Conservation (phyloP, 2,888 invertebrate genomes). For the Villa cingulata region DNA sequence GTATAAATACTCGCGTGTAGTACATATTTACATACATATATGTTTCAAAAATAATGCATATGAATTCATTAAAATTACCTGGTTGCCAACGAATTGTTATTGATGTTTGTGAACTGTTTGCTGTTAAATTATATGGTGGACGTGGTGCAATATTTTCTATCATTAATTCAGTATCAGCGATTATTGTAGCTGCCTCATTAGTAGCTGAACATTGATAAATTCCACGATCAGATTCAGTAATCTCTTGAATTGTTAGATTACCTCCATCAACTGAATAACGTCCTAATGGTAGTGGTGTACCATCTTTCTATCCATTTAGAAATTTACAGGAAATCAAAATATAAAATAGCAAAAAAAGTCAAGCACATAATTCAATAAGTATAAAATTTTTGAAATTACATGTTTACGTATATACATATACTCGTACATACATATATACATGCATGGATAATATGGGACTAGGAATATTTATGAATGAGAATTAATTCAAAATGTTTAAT, state of each 20-base stretch:
- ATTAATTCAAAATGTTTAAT: no score
- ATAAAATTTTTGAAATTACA: background rate
- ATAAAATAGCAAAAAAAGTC: no score
- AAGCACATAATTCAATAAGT: background rate
- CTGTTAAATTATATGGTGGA: slow-evolving; percentile 76
- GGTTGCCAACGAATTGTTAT: slow-evolving; percentile 75
- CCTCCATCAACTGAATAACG: slow-evolving; percentile 55
- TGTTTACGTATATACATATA: background rate
- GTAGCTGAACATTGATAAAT: slow-evolving; percentile 69
- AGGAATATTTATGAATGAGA: no score
- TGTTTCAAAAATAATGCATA: no score
- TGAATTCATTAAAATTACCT: slow-evolving; percentile 26
- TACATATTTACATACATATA: no score
- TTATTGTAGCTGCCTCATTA: slow-evolving; percentile 78
- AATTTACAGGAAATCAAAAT: slow-evolving; percentile 6
- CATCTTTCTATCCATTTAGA: slow-evolving; percentile 50
- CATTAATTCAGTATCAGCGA: slow-evolving; percentile 63
- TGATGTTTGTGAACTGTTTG: slow-evolving; percentile 53
- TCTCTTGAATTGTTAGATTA: slow-evolving; percentile 68
- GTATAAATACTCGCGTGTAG: no score
- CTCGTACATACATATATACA: no score
- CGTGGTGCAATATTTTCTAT: slow-evolving; percentile 80
- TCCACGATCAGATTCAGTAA: slow-evolving; percentile 78
- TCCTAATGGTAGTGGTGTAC: slow-evolving; percentile 50
- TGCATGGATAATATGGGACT: no score